phyloP scores from a whole-genome alignment of 2,113 vertebrate genomes.

The Pteruthius melanotis region DNA sequence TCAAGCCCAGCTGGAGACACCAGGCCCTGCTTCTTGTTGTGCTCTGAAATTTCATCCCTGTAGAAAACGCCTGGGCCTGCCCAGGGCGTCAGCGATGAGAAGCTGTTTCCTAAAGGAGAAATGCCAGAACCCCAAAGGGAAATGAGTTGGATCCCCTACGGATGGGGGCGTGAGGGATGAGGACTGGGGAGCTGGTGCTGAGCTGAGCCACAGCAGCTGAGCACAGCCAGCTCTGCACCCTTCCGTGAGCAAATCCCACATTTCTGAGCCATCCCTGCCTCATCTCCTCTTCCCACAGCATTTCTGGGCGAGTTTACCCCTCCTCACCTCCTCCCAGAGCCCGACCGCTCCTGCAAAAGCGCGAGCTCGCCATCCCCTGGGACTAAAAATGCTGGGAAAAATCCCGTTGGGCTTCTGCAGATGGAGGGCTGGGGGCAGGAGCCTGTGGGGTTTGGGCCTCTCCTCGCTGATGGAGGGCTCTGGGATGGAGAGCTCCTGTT shows the following conservation, averaged over 20 bases:
- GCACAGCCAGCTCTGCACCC: fast-evolving
- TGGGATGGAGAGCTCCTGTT: constrained; percentile 39
- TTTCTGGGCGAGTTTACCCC: background rate
- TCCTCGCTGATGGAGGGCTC: background rate
- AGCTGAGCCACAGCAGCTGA: background rate
- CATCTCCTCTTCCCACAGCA: background rate
- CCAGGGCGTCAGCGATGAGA: background rate
- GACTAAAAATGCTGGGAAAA: background rate
- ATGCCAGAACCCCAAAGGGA: background rate
- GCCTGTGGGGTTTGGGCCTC: background rate
- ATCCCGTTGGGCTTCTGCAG: background rate
- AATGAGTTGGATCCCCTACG: fast-evolving
- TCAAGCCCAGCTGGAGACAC: background rate
- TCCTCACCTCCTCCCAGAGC: background rate
- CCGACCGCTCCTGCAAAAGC: fast-evolving
- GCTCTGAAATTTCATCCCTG: background rate
- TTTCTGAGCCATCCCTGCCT: background rate
- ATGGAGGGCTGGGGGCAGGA: background rate
- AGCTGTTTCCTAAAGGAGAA: background rate
- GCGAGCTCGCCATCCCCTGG: background rate
- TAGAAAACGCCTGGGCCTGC: background rate
- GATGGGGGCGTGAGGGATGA: background rate
- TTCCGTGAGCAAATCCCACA: background rate
- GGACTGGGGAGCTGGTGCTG: background rate
- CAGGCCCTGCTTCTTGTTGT: background rate